Base-by-base conservation (phyloP, 2,888 invertebrate genomes). In the Macrosiphum euphorbiae region DNA sequence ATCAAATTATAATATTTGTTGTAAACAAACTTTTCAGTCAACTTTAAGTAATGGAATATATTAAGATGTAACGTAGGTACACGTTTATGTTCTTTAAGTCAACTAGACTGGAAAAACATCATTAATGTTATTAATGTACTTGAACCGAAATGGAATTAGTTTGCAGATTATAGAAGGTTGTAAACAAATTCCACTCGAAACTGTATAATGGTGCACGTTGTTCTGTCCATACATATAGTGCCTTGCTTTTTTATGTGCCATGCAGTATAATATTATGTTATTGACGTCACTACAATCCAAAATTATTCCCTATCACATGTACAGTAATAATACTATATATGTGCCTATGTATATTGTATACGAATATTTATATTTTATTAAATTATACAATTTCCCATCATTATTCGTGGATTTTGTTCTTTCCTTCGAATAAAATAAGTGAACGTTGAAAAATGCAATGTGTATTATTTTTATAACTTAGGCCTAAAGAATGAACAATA, bases 131-230 rank as follows among this genome's bases (percentile, higher is more conserved):
- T 78, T n/a, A 90, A 50, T 52, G 47, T 84, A 84, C 90, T 90
- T 35, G 78, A 84, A 90, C 90, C 52, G 90, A 90, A 90, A 78
- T 84, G 90, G 47, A 88, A 88, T 88, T 55, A 88, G 58, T 88
- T 26, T 78, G 50, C 61, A 78, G 78, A 78, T 78, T 67, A n/a
- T 28, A 61, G n/a, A 52, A 26, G 78, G 35, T 52, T 50, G 78
- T 78, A 50, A 67, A 90, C 67, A 67, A 90, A 90, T 90, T 50
- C 50, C n/a, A 50, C 67, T 90, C 35, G 47, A 90, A 44, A 47
- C 61, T 47, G 47, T 61, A 47, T 86, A 44, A 47, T 86, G 47
- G 86, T 47, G 13, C 47, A 41, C 78, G 78, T 20, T 35, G 78
- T 78, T 20, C 20, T 78, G 35, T 35, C 67, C 16, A 67, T 67